Evolutionary conservation across 2,113 vertebrate genomes (phyloP).

Genomic region (Lophotis ruficrista): DNA sequence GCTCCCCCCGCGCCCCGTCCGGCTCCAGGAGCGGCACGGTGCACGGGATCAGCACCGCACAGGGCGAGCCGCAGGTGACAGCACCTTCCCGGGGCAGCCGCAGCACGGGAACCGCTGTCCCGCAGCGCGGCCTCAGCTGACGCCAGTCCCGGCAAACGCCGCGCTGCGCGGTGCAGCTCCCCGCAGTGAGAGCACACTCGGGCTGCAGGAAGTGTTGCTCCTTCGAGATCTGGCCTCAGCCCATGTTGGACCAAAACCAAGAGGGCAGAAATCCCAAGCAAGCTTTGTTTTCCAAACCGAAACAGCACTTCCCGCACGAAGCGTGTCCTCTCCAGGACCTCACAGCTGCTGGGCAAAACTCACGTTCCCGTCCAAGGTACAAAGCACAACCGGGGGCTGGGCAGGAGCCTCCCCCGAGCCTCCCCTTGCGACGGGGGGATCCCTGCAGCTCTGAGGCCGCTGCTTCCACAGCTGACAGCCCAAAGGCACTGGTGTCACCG

Average conservation of each 20-base stretch:
- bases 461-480: neutral
- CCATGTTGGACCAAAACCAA: constrained; percentile 8
- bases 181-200: neutral
- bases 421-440: neutral
- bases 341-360: neutral
- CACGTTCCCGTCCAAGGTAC: neutral
- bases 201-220: neutral
- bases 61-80: accelerated
- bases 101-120: neutral
- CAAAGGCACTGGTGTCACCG: neutral
- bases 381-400: neutral
- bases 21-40: neutral
- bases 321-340: neutral
- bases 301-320: neutral
- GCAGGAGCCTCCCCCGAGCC: neutral
- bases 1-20: accelerated
- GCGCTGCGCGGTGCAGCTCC: no score
- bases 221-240: neutral
- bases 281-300: neutral
- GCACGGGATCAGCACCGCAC: accelerated
- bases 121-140: neutral
- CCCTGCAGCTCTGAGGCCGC: neutral
- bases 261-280: neutral
- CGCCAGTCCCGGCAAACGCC: accelerated
- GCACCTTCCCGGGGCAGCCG: neutral